Evolutionary conservation across 1,140 invertebrate genomes (phyloP).

Genomic region (Gonatopus flavifemur): DNA sequence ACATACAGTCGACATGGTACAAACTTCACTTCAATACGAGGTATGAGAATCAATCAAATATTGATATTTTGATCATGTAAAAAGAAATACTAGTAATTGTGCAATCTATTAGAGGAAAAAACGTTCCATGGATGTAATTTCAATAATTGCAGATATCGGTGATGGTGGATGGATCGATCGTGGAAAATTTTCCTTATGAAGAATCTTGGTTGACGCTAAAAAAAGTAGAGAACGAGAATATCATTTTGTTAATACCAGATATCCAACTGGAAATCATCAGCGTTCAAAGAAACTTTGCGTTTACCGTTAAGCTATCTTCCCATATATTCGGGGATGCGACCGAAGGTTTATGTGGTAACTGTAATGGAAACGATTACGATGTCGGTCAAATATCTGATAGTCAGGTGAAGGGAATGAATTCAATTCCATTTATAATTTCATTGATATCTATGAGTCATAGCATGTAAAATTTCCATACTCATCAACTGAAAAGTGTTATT

Average conservation of each 20-base stretch:
- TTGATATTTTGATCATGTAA: too few relatives aligned
- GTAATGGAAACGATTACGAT: slow-evolving; percentile 72
- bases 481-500: too few relatives aligned
- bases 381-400: too few relatives aligned
- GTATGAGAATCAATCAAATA: too few relatives aligned
- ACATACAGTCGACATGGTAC: slow-evolving; percentile 64
- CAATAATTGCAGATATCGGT: slow-evolving; percentile 21
- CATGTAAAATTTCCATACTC: too few relatives aligned
- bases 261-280: slow-evolving; percentile 49
- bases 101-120: neutral
- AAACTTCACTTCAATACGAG: slow-evolving; percentile 11
- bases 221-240: slow-evolving; percentile 41
- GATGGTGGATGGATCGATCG: slow-evolving; percentile 42
- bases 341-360: slow-evolving; percentile 79
- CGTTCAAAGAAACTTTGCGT: slow-evolving; percentile 59
- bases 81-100: slow-evolving; percentile 1
- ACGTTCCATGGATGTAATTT: slow-evolving; percentile 7
- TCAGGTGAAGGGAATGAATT: too few relatives aligned
- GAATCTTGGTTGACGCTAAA: slow-evolving; percentile 51
- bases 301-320: slow-evolving; percentile 68
- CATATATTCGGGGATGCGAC: slow-evolving; percentile 70
- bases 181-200: slow-evolving; percentile 43
- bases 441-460: too few relatives aligned
- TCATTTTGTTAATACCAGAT: slow-evolving; percentile 50
- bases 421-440: too few relatives aligned